Base-by-base conservation (phyloP, 1,140 invertebrate genomes). In the Drosophila nebulosa region DNA sequence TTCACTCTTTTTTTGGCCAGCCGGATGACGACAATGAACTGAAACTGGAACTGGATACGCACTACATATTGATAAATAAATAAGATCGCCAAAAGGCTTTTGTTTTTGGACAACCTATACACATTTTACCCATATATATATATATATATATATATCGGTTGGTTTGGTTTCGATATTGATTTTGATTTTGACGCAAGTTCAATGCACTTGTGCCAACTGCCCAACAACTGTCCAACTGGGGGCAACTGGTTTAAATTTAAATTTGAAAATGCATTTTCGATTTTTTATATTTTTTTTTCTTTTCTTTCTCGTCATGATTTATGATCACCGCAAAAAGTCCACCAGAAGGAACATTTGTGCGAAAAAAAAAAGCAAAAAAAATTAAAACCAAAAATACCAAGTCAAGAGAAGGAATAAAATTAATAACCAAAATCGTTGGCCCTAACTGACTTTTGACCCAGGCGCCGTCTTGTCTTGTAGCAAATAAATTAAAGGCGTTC, bases 1-100 rank as follows among this genome's bases (percentile, higher is more conserved):
- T 86, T 86, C 78, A 65, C 57, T 74, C 71, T 66, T 83, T 74
- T 74, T 58, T 88, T 64, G 70, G 69, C 66, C 65, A 61, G 64
- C 64, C 64, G 67, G 58, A 74, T 69, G 80, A 78, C 81, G 80
- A 78, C 80, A 85, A 74, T 86, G 81, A 86, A 80, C 78, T 64
- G 69, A 63, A 59, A 16, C n/a, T 22, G 21, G 60, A 56, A 24
- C 36, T 14, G 24, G 14, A 27, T 27, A 30, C 81, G 78, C 70
- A 81, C 64, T 66, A 88, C 78, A 85, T 88, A 81, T 88, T 85
- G 81, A 81, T 85, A 86, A 85, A 85, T 85, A 85, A 88, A 85
- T 86, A 85, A 86, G 83, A 81, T 88, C 59, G 83, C 81, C 78
- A 64, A 55, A 74, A 78, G 81, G 81, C 81, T 70, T 84, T 85